Evolutionary conservation across 2,113 vertebrate genomes (phyloP).

Genomic region (Crotalus tigris): DNA sequence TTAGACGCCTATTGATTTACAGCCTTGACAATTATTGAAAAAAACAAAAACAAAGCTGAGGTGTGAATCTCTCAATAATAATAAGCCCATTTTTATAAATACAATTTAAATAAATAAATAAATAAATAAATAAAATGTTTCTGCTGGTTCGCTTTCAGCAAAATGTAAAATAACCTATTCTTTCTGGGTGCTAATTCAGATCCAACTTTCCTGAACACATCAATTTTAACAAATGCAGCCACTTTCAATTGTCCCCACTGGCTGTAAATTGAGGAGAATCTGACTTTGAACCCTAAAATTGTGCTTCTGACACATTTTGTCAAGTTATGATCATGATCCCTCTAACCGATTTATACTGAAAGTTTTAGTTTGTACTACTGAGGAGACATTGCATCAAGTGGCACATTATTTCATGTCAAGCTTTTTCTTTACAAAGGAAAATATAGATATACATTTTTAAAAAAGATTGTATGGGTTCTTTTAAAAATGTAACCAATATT

Average conservation of each 20-base stretch:
- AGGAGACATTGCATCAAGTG: not conserved
- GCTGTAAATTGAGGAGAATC: slow-evolving; percentile 36
- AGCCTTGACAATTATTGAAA: slow-evolving; percentile 17
- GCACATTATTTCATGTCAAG: slow-evolving; percentile 25
- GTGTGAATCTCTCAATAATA: slow-evolving; percentile 40
- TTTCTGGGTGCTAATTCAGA: slow-evolving; percentile 40
- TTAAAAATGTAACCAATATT: not conserved
- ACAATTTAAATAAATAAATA: not conserved
- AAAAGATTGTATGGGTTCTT: not conserved
- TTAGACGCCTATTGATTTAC: slow-evolving; percentile 43
- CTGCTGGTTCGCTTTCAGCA: slow-evolving; percentile 45
- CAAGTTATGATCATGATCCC: slow-evolving; percentile 8
- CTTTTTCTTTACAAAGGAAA: slow-evolving; percentile 20
- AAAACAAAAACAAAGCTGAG: slow-evolving; percentile 27
- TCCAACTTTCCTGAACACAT: slow-evolving; percentile 54
- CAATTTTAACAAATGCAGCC: slow-evolving; percentile 47
- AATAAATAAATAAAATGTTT: slow-evolving; percentile 10
- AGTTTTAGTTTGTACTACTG: slow-evolving; percentile 35
- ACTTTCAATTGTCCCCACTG: slow-evolving; percentile 13
- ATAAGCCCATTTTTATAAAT: slow-evolving; percentile 28
- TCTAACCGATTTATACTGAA: not conserved
- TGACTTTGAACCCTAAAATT: slow-evolving; percentile 32
- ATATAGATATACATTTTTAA: too few relatives aligned
- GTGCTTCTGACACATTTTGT: slow-evolving; percentile 20
- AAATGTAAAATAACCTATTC: slow-evolving; percentile 52